Evolutionary conservation across 2,113 vertebrate genomes (phyloP), one percentile per base, ranked within the genome.

Genomic region (Stercorarius parasiticus): DNA sequence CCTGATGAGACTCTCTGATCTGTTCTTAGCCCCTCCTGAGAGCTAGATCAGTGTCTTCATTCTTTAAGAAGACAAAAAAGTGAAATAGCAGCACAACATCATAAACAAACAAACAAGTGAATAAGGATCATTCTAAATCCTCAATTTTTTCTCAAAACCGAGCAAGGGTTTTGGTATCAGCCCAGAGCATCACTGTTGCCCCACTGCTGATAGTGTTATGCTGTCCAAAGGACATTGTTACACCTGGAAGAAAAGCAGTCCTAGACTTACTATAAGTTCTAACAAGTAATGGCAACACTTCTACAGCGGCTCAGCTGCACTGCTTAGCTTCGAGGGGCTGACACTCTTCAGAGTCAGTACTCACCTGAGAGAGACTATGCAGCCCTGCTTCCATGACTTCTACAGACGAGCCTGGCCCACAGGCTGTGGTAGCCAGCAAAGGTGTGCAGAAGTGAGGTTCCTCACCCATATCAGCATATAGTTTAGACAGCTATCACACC

Each of bases 171-270:
- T 91, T 61, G 23, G 25, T 50, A 62, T 43, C 47, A 79, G 47
- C 77, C 38, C 38, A 82, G 32, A 50, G 56, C 34, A 47, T 27
- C 1, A 2, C 34, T 34, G n/a, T 20, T 81, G 25, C 17, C 50
- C 45, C 0, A 0, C 0, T 40, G 19, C 43, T 77, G 58, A n/a
- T 11, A 40, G 27, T 2, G 32, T 53, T 88, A 49, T 6, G 26
- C 27, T 86, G 42, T 36, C 36, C 82, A 88, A 55, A 80, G 42
- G 45, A 66, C 30, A 21, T 4, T 10, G 43, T 36, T 27, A 56
- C 30, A 58, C 36, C 9, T 36, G 74, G 71, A 36, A 19, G 72
- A 72, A 77, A 85, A 59, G 70, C 78, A 88, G 36, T 67, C 49
- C 49, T 65, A 72, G 23, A 40, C 30, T 91, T 67, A 15, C 23